These are phyloP conservation scores for Allygus modestus DNA, from an alignment of 2,888 invertebrate species.

Conservation along the genomic window DNA sequence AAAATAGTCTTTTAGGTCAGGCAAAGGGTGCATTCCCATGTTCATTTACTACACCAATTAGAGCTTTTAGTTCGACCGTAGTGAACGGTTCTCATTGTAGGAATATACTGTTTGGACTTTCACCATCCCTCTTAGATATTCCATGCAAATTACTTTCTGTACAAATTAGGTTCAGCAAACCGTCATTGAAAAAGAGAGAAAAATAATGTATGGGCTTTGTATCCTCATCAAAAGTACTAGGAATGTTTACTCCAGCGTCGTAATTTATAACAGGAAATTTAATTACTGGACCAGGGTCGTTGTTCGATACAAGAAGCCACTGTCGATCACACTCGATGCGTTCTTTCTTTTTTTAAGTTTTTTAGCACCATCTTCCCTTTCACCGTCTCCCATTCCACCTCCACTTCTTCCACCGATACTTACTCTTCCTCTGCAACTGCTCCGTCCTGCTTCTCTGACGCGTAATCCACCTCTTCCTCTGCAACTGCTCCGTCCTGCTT, in stretches of 20 bases:
- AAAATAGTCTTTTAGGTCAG: not conserved
- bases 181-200: not conserved
- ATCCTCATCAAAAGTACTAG: not conserved
- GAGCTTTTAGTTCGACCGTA: not conserved
- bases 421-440: too few species aligned
- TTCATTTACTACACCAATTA: constrained; percentile 1
- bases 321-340: too few species aligned
- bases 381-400: not conserved
- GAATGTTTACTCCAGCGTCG: not conserved
- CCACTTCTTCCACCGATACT: too few species aligned
- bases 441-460: too few species aligned
- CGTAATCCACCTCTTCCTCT: too few species aligned
- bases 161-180: not conserved
- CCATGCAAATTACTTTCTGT: constrained; percentile 4
- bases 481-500: too few species aligned
- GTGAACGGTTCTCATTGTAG: not conserved
- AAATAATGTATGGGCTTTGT: constrained; percentile 14
- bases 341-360: too few species aligned
- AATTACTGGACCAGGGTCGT: not conserved
- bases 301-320: too few species aligned
- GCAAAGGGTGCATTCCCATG: constrained; percentile 15
- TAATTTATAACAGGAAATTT: not conserved
- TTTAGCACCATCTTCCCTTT: not conserved
- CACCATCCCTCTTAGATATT: not conserved
- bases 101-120: not conserved